Base-by-base conservation (phyloP, 2,888 invertebrate genomes). In the Macropis europaea region DNA sequence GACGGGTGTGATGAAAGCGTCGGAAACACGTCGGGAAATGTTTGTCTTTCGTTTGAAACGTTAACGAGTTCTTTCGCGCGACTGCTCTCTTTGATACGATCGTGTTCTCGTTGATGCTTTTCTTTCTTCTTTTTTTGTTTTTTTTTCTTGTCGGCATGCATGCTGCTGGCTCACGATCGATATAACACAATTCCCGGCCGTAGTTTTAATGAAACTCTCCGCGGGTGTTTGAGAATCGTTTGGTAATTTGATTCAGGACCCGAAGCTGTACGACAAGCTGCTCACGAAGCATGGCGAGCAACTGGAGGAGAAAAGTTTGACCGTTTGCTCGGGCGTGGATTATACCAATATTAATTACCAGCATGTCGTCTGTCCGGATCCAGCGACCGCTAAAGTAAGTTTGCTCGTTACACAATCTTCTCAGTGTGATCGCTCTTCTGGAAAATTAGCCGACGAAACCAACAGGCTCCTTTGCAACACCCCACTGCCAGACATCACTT, bases 261-360 rank as follows among this genome's bases (percentile, higher is more conserved):
- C 94, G 0, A 96, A 97, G 89, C 91, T 98, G 57, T 92, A 93
- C 73, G 93, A 92, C 86, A 96, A 95, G 87, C 91, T 99, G 59
- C 91, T 93, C 56, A 94, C 93, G 87, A 96, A 97, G 87, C 95
- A 97, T 86, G 96, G 97, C 1, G 93, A 91, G 70, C 93, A 92
- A 71, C 89, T 99, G 76, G 99, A 99, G 84, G 97, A 97, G 74
- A 95, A 97, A 88, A 98, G 98, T 3, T 91, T 99, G 52, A 98
- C 99, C 70, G 97, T 99, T 87, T 99, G 99, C 91, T 98, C 98
- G 87, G 99, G 99, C 9, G 97, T 97, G 13, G 99, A 99, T 91
- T 97, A 99, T 90, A 99, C 99, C 89, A 99, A 99, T 91, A 98
- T 99, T 90, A 98, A 96, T 91, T 98, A 98, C 91, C 98, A 98